Conservation (phyloP, 2,888 invertebrate genomes). For the Syrphus vitripennis region DNA sequence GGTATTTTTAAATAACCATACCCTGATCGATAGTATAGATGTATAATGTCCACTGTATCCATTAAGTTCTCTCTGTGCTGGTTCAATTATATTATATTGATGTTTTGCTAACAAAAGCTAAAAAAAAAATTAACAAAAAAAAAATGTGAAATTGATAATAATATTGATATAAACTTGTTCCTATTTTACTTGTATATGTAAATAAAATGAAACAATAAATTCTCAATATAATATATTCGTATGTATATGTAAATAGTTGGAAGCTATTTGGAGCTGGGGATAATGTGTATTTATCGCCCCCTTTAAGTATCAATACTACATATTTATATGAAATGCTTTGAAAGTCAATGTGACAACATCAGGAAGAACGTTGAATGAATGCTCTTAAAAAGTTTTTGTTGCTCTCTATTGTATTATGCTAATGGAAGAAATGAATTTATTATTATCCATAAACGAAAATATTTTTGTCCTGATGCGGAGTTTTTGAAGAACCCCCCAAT, state of each 20-base stretch:
- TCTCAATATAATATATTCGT: conserved; percentile 39
- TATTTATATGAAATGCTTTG: conserved; percentile 23
- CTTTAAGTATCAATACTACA: neutral
- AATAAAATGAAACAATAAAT: conserved; percentile 58
- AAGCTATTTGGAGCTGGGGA: no score
- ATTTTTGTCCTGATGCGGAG: neutral
- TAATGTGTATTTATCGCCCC: neutral
- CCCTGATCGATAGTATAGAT: neutral
- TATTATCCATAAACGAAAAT: neutral
- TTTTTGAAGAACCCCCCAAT: neutral
- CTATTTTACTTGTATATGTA: conserved; percentile 70
- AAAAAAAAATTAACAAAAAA: neutral
- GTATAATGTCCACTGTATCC: conserved; percentile 9
- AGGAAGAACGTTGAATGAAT: neutral
- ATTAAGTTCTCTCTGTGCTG: conserved; percentile 56
- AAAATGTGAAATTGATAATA: conserved; percentile 69
- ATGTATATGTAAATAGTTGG: conserved; percentile 6
- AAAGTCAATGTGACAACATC: neutral
- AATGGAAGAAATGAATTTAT: conserved; percentile 33
- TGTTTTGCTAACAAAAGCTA: conserved; percentile 50
- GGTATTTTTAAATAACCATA: conserved; percentile 49
- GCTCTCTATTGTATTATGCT: conserved; percentile 27
- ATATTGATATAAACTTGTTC: conserved; percentile 69
- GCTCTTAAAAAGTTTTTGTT: neutral
- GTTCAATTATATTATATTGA: conserved; percentile 42